Evolutionary conservation across 2,797 vertebrate species (phyloP), one percentile per base, ranked within the genome.

Genomic region (Orientallactaga sibirica): DNA sequence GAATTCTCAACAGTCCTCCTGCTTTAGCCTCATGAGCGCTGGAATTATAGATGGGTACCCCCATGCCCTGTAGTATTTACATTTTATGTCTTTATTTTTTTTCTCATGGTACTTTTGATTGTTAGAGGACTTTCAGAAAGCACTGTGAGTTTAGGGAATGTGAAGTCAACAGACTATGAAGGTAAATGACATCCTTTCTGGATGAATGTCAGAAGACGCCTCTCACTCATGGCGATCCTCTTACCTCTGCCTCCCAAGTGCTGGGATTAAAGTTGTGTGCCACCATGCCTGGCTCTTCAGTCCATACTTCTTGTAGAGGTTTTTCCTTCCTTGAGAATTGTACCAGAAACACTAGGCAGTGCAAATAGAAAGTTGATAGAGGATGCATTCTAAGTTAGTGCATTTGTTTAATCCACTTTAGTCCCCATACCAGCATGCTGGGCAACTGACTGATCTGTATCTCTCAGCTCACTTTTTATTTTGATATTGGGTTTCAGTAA

Each of bases 51-150:
- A 52, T 52, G 52, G 7, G 52, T 52, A 52, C 52, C 52, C 7
- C 52, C 52, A 12, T 52, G 52, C 52, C 11, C 52, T 52, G 52
- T 52, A 83, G 52, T 8, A 68, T 83, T 92, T 91, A n/a, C 9
- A 58, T 82, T 77, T 89, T 75, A 86, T 7, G 78, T 37, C 68
- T 86, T 88, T 29, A 43, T 81, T 68, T 83, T 64, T 76, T n/a
- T 82, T 24, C 22, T 85, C 37, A 19, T 75, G 71, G 67, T 52
- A 82, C 9, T 86, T 77, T 78, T 88, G 41, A 58, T 94, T 91
- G 20, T 80, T 90, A 71, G 77, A 86, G 64, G 33, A 83, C 24
- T 83, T 93, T 68, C 6, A 92, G 76, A 75, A 93, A 91, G 75
- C 20, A 73, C 37, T 61, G 91, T 33, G 86, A 67, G 20, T 66